phyloP scores from a whole-genome alignment of 30 jellyfish, hydroid and myxozoan species.

The Aurelia aurita region DNA sequence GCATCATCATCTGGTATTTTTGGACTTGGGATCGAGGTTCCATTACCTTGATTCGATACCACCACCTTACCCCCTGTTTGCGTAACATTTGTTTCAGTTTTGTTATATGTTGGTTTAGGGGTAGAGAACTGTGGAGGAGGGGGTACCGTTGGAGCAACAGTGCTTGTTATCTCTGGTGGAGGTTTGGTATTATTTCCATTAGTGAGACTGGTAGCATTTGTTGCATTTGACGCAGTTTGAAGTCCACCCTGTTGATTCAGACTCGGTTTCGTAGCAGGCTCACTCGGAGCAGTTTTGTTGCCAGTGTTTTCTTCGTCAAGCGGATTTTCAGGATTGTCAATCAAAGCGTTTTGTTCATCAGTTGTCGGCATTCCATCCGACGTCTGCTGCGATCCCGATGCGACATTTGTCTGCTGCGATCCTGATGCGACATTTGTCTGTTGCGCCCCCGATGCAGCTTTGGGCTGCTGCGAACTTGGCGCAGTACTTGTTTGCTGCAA shows the following conservation, averaged over 20 bases:
- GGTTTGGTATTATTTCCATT: background rate
- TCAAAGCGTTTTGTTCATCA: conserved; percentile 39
- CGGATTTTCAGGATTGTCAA: conserved; percentile 65
- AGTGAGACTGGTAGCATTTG: background rate
- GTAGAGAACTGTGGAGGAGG: conserved; percentile 59
- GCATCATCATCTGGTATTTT: conserved; percentile 67
- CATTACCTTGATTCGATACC: background rate
- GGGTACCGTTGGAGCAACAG: conserved; percentile 67
- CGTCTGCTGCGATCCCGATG: background rate
- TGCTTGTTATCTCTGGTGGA: conserved; percentile 5
- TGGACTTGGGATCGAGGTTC: conserved; percentile 20
- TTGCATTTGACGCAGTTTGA: background rate
- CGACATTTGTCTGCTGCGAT: background rate
- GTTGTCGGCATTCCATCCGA: background rate
- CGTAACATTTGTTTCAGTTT: conserved; percentile 11
- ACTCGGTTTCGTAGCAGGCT: background rate
- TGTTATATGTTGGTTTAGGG: background rate
- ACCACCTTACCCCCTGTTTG: background rate
- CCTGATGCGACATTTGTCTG: conserved; percentile 1
- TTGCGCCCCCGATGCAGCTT: background rate
- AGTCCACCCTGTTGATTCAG: background rate
- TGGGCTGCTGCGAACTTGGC: too few species aligned
- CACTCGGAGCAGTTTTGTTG: background rate
- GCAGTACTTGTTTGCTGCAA: too few species aligned
- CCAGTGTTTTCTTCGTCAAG: conserved; percentile 13